Conservation (phyloP, 2,888 invertebrate genomes). For the Sarcophaga variegata region DNA sequence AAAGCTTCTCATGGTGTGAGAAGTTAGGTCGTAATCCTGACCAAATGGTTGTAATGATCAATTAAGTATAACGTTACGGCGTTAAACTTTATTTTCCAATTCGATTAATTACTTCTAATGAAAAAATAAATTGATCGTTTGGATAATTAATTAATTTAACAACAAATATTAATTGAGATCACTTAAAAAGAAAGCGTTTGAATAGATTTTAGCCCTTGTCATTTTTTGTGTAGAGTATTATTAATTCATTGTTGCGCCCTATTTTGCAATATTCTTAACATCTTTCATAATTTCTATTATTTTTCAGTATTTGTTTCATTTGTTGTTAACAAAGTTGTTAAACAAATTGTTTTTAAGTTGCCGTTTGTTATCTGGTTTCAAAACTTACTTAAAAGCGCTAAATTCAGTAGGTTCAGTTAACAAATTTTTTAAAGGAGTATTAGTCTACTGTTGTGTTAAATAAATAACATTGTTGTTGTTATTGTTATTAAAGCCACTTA, state of each 20-base stretch:
- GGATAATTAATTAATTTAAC: no score
- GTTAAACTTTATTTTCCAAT: no score
- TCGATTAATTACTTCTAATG: no score
- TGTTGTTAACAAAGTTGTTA: constrained; percentile 44
- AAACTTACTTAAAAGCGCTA: constrained; percentile 29
- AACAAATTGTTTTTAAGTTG: constrained; percentile 30
- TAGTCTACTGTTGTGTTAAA: background rate
- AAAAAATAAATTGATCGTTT: no score
- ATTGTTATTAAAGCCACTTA: background rate
- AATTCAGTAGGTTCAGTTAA: constrained; percentile 10
- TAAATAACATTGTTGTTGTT: background rate
- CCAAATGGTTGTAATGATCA: no score
- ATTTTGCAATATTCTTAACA: background rate
- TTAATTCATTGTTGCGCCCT: background rate
- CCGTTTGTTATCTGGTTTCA: constrained; percentile 34
- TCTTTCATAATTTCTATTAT: background rate
- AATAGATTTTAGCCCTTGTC: no score
- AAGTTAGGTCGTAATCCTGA: no score
- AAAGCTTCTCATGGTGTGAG: no score
- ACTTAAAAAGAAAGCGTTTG: no score
- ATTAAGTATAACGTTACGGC: no score
- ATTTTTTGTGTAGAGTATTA: background rate
- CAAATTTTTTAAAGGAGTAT: background rate
- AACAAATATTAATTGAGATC: no score
- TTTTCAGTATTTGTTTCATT: constrained; percentile 6